Evolutionary conservation across 1,140 invertebrate species (phyloP).

Genomic region (Trigoniulus corallinus): DNA sequence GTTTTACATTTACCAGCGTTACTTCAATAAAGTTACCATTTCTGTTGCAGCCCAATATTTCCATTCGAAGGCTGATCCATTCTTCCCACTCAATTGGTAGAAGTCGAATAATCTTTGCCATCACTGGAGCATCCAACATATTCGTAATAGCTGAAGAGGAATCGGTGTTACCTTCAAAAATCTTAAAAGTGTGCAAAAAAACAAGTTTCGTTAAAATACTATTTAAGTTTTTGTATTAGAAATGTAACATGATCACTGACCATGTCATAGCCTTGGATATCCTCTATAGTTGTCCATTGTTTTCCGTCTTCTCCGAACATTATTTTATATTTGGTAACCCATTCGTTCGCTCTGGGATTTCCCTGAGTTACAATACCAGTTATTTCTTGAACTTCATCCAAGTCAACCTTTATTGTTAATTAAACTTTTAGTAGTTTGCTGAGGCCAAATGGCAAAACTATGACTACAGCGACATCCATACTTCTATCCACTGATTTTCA

Average conservation of each 20-base stretch:
- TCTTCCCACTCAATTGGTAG: slow-evolving; percentile 21
- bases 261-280: not conserved
- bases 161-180: slow-evolving; percentile 25
- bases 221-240: not conserved
- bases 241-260: no score
- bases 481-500: slow-evolving; percentile 5
- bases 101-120: slow-evolving; percentile 22
- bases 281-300: slow-evolving; percentile 13
- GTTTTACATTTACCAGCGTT: no score
- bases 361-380: slow-evolving; percentile 25
- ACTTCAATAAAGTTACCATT: no score
- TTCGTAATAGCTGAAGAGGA: slow-evolving; percentile 16
- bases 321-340: slow-evolving; percentile 22
- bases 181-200: slow-evolving; percentile 14
- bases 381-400: slow-evolving; percentile 19
- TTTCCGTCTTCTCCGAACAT: slow-evolving; percentile 21
- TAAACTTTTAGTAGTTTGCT: slow-evolving; percentile 13
- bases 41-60: slow-evolving; percentile 25
- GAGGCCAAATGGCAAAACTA: not conserved
- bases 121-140: slow-evolving; percentile 20
- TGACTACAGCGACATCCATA: not conserved
- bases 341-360: slow-evolving; percentile 17
- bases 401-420: slow-evolving; percentile 18
- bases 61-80: slow-evolving; percentile 24
- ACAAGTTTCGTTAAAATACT: slow-evolving; percentile 1